Evolutionary conservation across 2,797 vertebrate genomes (phyloP).

Genomic region (Poeciliopsis infans): DNA sequence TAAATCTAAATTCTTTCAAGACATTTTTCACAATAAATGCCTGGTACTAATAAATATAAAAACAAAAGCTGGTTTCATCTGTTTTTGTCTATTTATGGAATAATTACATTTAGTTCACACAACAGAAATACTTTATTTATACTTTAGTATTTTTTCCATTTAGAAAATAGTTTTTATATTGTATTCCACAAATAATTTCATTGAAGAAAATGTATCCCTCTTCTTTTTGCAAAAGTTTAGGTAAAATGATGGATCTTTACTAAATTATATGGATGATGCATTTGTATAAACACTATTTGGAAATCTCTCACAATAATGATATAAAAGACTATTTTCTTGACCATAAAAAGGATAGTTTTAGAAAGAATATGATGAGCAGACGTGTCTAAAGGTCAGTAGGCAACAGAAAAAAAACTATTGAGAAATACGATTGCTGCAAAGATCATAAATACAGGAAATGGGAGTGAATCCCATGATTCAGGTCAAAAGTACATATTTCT

Average conservation of each 20-base stretch:
- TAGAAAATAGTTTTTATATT: too few species aligned
- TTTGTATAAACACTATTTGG: neutral
- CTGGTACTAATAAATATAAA: neutral
- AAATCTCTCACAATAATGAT: neutral
- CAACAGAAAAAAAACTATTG: neutral
- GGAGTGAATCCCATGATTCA: neutral
- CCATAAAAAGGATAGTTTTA: neutral
- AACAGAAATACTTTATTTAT: too few species aligned
- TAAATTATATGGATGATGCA: neutral
- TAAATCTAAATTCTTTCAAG: neutral
- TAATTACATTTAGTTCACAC: too few species aligned
- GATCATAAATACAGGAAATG: neutral
- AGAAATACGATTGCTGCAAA: neutral
- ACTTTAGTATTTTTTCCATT: too few species aligned
- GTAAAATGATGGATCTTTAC: too few species aligned
- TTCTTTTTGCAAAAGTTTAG: too few species aligned
- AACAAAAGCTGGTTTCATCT: neutral
- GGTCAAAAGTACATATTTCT: neutral
- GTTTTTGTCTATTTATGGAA: too few species aligned
- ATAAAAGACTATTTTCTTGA: neutral
- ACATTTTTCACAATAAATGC: neutral
- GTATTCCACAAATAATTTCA: too few species aligned
- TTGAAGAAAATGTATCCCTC: too few species aligned
- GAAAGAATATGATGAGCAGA: neutral
- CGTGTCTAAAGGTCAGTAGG: neutral